These are phyloP conservation scores for Pollenia labialis DNA, from an alignment of 2,888 invertebrate species.

Conservation along the genomic window DNA sequence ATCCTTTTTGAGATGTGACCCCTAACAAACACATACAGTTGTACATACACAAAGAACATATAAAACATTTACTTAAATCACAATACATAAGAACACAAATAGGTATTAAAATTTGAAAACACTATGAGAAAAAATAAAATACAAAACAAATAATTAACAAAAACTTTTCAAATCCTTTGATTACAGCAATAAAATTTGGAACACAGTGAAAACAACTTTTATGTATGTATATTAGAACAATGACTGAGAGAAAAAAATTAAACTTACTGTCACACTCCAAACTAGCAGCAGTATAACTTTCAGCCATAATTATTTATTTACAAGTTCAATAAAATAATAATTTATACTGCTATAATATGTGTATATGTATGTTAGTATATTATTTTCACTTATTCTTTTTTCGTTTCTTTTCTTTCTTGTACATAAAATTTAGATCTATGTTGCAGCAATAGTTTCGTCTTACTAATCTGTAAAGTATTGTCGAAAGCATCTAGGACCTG, in stretches of 20 bases:
- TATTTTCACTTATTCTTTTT: slow-evolving; percentile 11
- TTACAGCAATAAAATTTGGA: not conserved
- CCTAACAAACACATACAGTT: slow-evolving; percentile 5
- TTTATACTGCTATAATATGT: not conserved
- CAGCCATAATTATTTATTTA: slow-evolving; percentile 41
- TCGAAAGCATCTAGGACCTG: slow-evolving; percentile 63
- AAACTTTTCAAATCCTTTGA: not conserved
- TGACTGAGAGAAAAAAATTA: not conserved
- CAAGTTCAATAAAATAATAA: not conserved
- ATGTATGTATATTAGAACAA: too few relatives aligned
- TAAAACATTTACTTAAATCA: not conserved
- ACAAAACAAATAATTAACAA: not conserved
- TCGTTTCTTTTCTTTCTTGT: slow-evolving; percentile 19
- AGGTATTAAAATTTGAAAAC: not conserved
- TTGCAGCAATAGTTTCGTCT: slow-evolving; percentile 62
- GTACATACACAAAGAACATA: not conserved
- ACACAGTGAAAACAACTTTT: too few relatives aligned
- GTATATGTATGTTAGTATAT: not conserved
- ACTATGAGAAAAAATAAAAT: not conserved
- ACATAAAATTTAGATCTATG: slow-evolving; percentile 55
- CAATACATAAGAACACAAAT: not conserved
- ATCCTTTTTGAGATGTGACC: slow-evolving; percentile 55
- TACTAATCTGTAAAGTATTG: slow-evolving; percentile 61
- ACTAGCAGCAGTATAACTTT: slow-evolving; percentile 38
- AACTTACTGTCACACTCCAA: slow-evolving; percentile 70